Evolutionary conservation across 2,888 invertebrate species (phyloP), one percentile per base, ranked within the genome.

Genomic region (Salpingus planirostris): DNA sequence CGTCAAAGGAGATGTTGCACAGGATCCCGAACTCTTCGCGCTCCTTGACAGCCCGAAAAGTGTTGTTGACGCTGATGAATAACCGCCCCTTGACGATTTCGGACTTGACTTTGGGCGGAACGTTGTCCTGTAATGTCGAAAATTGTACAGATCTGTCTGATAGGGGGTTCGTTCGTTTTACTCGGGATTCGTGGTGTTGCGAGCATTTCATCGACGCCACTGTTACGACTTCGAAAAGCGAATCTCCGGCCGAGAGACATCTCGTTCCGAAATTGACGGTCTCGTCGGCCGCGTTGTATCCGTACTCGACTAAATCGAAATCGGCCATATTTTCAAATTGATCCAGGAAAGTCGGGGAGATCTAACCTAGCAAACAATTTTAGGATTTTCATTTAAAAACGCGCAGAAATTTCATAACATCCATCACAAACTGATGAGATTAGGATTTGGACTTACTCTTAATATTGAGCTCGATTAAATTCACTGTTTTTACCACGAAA

Each of bases 171-270:
- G n/a, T n/a, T n/a, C n/a, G n/a, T n/a, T n/a, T n/a, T n/a, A n/a
- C n/a, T n/a, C n/a, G n/a, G n/a, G n/a, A n/a, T 27, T 32, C 27
- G 6, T 14, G 10, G 14, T 4, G 11, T 7, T 21, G 8, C 6
- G 31, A 27, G 18, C 15, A 13, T 31, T 28, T 36, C 7, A 42
- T 6, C 11, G 36, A 28, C 13, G 69, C 70, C 32, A 68, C 42
- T 2, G 71, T 73, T 29, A 55, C 59, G 13, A 66, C 62, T 62
- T 72, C 71, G 42, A 66, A 70, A 21, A 71, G 60, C 29, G 60
- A 63, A 13, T 18, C 30, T 22, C 29, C 38, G 18, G 29, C 33
- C 3, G 28, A 14, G 10, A 37, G 18, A 13, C 10, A 10, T 5
- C 34, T 29, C 10, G 64, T 57, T 2, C 69, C 69, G 43, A 69